Percentiles rank a stretch among this genome's conserved stretches.
These are phyloP conservation scores for Fregetta grallaria DNA, from an alignment of 2,113 vertebrate genomes.

Conservation along the genomic window DNA sequence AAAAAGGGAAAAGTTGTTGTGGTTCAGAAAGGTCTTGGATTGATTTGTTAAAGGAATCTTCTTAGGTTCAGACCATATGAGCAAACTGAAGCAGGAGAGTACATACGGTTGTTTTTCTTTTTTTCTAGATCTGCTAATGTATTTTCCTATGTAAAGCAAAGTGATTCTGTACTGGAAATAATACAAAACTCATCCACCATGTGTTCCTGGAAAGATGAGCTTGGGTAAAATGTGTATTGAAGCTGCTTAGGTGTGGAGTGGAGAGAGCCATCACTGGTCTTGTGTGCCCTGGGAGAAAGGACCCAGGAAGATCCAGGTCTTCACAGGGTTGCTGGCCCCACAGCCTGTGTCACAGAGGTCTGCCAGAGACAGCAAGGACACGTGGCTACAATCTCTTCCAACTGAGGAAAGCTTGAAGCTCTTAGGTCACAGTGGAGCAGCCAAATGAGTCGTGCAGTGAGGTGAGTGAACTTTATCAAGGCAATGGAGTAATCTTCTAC, in stretches of 20 bases:
- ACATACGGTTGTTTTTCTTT: background rate
- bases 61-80: background rate
- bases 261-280: no score
- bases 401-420: background rate
- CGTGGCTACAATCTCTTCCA: background rate
- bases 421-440: background rate
- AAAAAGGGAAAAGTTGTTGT: background rate
- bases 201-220: background rate
- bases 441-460: background rate
- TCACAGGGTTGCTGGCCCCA: background rate
- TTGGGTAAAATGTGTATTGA: background rate
- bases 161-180: background rate
- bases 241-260: background rate
- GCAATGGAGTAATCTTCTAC: fast-evolving
- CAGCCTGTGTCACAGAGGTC: background rate
- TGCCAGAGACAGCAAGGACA: background rate
- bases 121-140: background rate
- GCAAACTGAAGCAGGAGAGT: background rate
- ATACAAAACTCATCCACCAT: background rate
- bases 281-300: background rate
- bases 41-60: background rate
- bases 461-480: background rate
- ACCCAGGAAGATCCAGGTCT: background rate
- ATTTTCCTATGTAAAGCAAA: background rate
- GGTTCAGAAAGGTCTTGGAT: background rate